A percentile compares a stretch with the other conserved stretches of the same genome.
These are phyloP conservation scores for Catharus fuscescens DNA, from an alignment of 2,113 vertebrate genomes.

Conservation along the genomic window DNA sequence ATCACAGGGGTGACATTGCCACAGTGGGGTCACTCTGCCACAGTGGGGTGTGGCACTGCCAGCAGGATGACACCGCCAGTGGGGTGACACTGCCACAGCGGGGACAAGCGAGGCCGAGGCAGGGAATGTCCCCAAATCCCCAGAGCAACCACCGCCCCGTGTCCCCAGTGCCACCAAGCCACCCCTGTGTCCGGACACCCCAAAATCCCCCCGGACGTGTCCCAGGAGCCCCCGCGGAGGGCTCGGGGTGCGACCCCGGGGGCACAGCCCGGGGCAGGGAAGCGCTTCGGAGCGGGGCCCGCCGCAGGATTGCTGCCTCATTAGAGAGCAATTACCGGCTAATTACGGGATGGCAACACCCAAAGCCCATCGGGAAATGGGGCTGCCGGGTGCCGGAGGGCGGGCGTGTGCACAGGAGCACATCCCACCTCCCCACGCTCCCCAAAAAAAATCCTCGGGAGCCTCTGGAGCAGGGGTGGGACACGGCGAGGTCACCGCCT, in stretches of 20 bases:
- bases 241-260: fast-evolving
- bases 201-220: background rate
- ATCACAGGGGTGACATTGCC: too few relatives aligned
- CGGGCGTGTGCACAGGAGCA: background rate
- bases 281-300: background rate
- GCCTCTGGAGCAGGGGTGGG: background rate
- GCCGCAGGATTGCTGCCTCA: background rate
- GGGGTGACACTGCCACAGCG: fast-evolving
- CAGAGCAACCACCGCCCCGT: background rate
- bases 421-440: background rate
- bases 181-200: too few relatives aligned
- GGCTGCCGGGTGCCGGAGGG: background rate
- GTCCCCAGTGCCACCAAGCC: background rate
- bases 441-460: background rate
- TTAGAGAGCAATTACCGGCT: conserved; percentile 40
- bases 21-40: background rate
- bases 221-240: background rate
- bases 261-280: background rate
- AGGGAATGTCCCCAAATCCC: background rate
- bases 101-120: background rate
- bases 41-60: background rate
- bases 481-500: background rate
- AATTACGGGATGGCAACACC: conserved; percentile 16
- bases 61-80: fast-evolving
- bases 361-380: conserved; percentile 20